Conservation (phyloP, 2,113 vertebrate species). For the Aix galericulata region DNA sequence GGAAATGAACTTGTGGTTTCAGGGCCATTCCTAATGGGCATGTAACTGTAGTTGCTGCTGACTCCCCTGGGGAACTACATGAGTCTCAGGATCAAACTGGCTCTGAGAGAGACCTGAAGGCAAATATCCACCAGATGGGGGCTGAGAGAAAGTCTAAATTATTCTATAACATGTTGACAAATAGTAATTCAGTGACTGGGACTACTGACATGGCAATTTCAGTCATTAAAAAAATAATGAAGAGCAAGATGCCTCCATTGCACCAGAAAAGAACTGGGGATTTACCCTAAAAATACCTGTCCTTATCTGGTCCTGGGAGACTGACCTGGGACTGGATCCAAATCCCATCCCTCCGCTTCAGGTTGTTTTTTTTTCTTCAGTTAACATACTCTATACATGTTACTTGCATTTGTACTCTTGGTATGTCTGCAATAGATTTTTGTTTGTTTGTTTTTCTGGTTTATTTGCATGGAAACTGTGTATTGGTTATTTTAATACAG, state of each 20-base stretch:
- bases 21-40: background rate
- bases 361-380: background rate
- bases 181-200: background rate
- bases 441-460: background rate
- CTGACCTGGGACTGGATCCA: background rate
- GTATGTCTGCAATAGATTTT: background rate
- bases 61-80: background rate
- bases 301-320: background rate
- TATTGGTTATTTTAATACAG: slow-evolving; percentile 34
- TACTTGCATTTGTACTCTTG: background rate
- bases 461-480: slow-evolving; percentile 1
- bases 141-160: background rate
- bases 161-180: background rate
- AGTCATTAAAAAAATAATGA: background rate
- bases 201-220: background rate
- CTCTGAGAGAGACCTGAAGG: background rate
- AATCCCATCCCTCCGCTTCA: background rate
- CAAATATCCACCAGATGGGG: background rate
- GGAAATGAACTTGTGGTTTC: background rate
- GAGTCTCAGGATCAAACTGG: background rate
- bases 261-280: background rate
- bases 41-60: background rate
- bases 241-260: background rate
- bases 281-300: background rate
- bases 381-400: background rate